Percentiles rank a stretch among this genome's conserved stretches.
phyloP scores from a whole-genome alignment of 2,888 invertebrate species.

The Catotricha subobsoleta region DNA sequence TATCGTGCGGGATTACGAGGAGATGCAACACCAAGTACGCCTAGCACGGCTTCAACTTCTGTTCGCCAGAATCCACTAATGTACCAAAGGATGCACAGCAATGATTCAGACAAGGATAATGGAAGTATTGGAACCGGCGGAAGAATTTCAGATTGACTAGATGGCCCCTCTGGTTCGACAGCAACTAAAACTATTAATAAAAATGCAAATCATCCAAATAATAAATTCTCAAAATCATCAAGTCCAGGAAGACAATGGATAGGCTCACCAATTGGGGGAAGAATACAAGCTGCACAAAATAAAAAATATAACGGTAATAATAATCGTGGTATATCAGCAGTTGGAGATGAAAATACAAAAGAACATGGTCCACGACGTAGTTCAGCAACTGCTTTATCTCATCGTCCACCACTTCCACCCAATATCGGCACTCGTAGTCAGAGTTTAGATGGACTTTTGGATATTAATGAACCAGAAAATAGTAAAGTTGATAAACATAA shows the following conservation, averaged over 20 bases:
- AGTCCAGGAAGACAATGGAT: conserved; percentile 42
- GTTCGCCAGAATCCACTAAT: conserved; percentile 42
- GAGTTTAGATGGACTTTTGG: conserved; percentile 43
- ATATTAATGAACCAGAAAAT: conserved; percentile 13
- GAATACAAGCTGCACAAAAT: conserved; percentile 8
- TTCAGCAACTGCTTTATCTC: conserved; percentile 23
- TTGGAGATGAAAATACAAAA: background rate
- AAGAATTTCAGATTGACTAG: conserved; percentile 60
- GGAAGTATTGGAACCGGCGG: conserved; percentile 28
- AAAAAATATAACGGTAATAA: background rate
- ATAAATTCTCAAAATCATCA: conserved; percentile 38
- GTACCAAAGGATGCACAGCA: conserved; percentile 76
- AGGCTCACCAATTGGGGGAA: conserved; percentile 18
- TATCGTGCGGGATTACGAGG: conserved; percentile 30
- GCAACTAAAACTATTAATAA: conserved; percentile 21
- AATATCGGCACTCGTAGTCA: conserved; percentile 33
- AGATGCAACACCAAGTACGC: conserved; percentile 53
- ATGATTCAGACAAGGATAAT: conserved; percentile 58
- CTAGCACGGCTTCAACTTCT: conserved; percentile 46
- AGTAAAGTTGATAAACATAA: conserved; percentile 8
- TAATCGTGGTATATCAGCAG: background rate
- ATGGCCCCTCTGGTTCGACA: conserved; percentile 38
- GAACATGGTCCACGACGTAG: conserved; percentile 19
- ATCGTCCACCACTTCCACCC: conserved; percentile 23
- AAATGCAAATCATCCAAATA: conserved; percentile 43